These are phyloP conservation scores for Phylloscopus trochilus DNA, from an alignment of 2,113 vertebrate genomes.

Conservation along the genomic window DNA sequence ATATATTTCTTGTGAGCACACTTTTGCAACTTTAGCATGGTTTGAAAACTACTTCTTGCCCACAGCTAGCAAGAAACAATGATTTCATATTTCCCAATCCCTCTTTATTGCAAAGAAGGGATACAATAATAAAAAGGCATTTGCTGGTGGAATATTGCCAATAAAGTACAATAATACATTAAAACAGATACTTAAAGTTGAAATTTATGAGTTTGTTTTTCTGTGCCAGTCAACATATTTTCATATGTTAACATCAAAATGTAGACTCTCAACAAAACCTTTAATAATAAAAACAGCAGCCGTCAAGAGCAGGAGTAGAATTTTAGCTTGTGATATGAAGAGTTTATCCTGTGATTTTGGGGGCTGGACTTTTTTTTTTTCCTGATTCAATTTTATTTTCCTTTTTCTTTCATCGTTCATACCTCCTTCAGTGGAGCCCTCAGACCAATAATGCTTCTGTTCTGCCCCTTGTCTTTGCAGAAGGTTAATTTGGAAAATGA, in stretches of 20 bases:
- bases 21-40: slow-evolving; percentile 35
- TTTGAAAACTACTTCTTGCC: slow-evolving; percentile 51
- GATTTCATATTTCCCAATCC: slow-evolving; percentile 51
- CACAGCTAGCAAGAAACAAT: slow-evolving; percentile 45
- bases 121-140: slow-evolving; percentile 58
- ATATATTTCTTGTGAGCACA: slow-evolving; percentile 1
- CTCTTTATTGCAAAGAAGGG: slow-evolving; percentile 54
- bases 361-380: neutral
- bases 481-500: slow-evolving; percentile 1
- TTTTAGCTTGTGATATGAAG: slow-evolving; percentile 49
- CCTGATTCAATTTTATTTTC: neutral
- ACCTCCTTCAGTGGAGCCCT: slow-evolving; percentile 18
- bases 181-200: slow-evolving; percentile 62
- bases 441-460: neutral
- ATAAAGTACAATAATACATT: slow-evolving; percentile 62
- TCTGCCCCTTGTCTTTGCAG: neutral
- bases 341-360: slow-evolving; percentile 54
- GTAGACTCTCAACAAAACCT: slow-evolving; percentile 64
- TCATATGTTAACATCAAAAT: slow-evolving; percentile 74
- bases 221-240: slow-evolving; percentile 68
- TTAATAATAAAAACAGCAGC: slow-evolving; percentile 73
- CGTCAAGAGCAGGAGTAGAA: slow-evolving; percentile 55
- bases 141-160: slow-evolving; percentile 68
- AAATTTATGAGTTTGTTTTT: slow-evolving; percentile 75
- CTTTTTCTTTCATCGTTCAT: neutral